Conservation (phyloP, 1,140 invertebrate genomes). For the Argopecten irradians region DNA sequence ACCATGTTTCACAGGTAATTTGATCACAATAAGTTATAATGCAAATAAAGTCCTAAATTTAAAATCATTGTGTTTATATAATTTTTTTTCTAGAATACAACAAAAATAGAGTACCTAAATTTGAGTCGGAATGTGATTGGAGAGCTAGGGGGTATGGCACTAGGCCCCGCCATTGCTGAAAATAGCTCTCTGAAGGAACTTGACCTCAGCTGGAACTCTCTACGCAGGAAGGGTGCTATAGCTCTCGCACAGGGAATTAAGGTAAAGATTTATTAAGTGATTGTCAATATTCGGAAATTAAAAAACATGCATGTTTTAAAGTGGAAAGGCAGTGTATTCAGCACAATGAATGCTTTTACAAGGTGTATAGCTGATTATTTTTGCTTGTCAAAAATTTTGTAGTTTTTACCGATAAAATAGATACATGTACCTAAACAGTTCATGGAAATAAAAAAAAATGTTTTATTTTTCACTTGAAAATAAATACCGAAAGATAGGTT, state of each 20-base stretch:
- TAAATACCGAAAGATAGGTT: no score
- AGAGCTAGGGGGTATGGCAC: conserved; percentile 66
- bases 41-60: neutral
- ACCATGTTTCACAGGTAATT: neutral
- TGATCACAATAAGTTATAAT: no score
- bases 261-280: conserved; percentile 65
- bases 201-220: conserved; percentile 76
- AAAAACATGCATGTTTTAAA: no score
- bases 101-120: conserved; percentile 69
- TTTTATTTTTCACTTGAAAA: no score
- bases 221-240: conserved; percentile 73
- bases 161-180: conserved; percentile 75
- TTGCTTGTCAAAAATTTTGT: no score
- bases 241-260: conserved; percentile 74
- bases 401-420: no score
- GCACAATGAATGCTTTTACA: no score
- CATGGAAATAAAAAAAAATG: no score
- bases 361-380: no score
- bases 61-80: neutral
- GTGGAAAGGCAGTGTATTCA: no score
- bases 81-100: conserved; percentile 58
- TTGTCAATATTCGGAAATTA: no score
- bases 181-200: conserved; percentile 74
- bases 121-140: conserved; percentile 74
- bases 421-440: no score